A percentile compares a stretch with the other conserved stretches of the same genome.
phyloP scores from a whole-genome alignment of 2,888 invertebrate genomes.

The Amiota minor region DNA sequence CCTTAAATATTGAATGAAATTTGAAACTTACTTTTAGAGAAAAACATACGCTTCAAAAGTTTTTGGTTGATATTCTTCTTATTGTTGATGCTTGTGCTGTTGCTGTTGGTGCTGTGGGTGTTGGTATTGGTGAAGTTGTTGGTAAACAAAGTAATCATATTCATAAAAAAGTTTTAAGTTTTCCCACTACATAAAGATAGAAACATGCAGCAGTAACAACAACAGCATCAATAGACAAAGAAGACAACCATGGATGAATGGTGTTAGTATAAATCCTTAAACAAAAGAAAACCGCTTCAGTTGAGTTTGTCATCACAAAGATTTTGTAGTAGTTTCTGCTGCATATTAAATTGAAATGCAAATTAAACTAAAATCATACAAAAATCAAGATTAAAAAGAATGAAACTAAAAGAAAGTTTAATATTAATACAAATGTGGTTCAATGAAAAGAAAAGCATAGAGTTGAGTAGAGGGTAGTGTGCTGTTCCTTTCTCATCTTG shows the following conservation, averaged over 20 bases:
- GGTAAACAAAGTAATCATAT: constrained; percentile 48
- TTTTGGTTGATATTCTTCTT: neutral
- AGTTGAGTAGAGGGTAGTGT: no score
- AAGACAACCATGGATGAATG: constrained; percentile 42
- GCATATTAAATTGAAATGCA: constrained; percentile 62
- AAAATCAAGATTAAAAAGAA: neutral
- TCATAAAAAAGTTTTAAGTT: constrained; percentile 42
- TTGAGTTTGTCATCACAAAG: constrained; percentile 12
- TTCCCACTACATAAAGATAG: constrained; percentile 9
- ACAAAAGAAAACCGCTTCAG: constrained; percentile 50
- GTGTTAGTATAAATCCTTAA: constrained; percentile 47
- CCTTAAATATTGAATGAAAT: constrained; percentile 12
- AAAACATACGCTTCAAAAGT: constrained; percentile 4
- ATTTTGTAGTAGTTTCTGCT: constrained; percentile 37
- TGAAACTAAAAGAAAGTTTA: no score
- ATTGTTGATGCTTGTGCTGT: no score
- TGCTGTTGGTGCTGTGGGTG: no score
- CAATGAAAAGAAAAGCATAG: no score
- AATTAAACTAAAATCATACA: constrained; percentile 49
- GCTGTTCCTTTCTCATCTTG: neutral
- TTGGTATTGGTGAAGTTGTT: no score
- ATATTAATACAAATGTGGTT: no score
- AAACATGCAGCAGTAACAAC: constrained; percentile 44
- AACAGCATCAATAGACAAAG: constrained; percentile 44
- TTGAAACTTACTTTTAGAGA: neutral